Evolutionary conservation across 2,113 vertebrate genomes (phyloP).

Genomic region (Trichomycterus rosablanca): DNA sequence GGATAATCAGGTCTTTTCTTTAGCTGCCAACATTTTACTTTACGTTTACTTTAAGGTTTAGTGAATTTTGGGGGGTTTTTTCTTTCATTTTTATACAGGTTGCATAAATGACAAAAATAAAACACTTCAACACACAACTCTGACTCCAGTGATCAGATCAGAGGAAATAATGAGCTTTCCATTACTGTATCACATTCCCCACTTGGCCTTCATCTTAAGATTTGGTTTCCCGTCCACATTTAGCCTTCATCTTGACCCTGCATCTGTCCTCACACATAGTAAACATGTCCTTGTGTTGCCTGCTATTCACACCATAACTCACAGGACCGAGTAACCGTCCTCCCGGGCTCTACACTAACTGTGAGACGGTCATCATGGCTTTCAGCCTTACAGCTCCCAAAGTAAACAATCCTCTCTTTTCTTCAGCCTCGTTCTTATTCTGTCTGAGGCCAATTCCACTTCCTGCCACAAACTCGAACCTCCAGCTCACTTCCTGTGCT

Average conservation of each 20-base stretch:
- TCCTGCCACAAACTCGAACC: slow-evolving; percentile 39
- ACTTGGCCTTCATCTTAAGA: slow-evolving; percentile 14
- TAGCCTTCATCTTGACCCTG: slow-evolving; percentile 6
- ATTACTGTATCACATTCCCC: too few species aligned
- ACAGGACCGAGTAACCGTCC: not conserved
- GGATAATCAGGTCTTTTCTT: too few species aligned
- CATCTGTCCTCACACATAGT: slow-evolving; percentile 8
- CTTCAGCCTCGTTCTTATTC: slow-evolving; percentile 11
- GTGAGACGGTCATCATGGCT: slow-evolving; percentile 14
- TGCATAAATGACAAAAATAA: too few species aligned
- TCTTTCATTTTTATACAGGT: too few species aligned
- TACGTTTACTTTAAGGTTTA: too few species aligned
- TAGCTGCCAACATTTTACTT: too few species aligned
- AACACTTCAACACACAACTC: too few species aligned
- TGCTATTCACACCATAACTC: slow-evolving; percentile 15
- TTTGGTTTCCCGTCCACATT: not conserved
- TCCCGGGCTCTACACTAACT: slow-evolving; percentile 12
- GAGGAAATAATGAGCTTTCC: not conserved
- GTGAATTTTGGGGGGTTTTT: too few species aligned
- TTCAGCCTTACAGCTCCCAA: slow-evolving; percentile 17
- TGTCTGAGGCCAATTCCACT: slow-evolving; percentile 38
- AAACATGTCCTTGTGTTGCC: slow-evolving; percentile 18
- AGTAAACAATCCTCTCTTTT: slow-evolving; percentile 21
- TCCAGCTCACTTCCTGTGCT: slow-evolving; percentile 42
- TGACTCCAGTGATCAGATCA: too few species aligned